These are phyloP conservation scores for Parasteatoda lunata DNA, from an alignment of 2,888 invertebrate species.

Conservation along the genomic window DNA sequence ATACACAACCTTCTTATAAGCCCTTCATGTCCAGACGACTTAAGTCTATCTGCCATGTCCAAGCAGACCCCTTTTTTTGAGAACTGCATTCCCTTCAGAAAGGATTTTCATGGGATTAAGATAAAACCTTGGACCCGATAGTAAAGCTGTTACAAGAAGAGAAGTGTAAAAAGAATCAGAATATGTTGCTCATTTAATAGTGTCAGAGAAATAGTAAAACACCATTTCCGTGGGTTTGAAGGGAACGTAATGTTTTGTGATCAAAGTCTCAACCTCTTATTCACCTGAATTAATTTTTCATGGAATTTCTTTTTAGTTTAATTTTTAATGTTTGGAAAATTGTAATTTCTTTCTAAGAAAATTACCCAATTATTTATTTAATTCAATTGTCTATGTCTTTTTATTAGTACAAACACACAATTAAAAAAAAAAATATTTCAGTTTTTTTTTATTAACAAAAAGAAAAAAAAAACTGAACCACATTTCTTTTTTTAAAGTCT, in stretches of 20 bases:
- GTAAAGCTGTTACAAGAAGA: slow-evolving; percentile 43
- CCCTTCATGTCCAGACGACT: slow-evolving; percentile 38
- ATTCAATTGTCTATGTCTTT: too few species aligned
- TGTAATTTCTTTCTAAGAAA: neutral
- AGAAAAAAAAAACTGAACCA: too few species aligned
- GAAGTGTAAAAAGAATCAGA: slow-evolving; percentile 12
- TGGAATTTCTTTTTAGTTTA: neutral
- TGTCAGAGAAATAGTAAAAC: neutral
- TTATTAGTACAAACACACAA: too few species aligned
- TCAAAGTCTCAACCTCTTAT: neutral
- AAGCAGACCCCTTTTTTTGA: slow-evolving; percentile 19
- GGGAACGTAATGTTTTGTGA: neutral
- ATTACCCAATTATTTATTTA: too few species aligned
- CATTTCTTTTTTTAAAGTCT: too few species aligned
- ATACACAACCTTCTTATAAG: slow-evolving; percentile 39
- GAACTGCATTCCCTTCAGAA: slow-evolving; percentile 41
- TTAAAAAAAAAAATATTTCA: too few species aligned
- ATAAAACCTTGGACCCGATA: slow-evolving; percentile 30
- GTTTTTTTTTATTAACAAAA: too few species aligned
- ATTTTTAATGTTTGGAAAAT: neutral
- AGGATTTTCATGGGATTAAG: slow-evolving; percentile 54
- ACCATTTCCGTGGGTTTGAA: neutral
- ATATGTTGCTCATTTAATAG: neutral
- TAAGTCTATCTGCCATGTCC: slow-evolving; percentile 32
- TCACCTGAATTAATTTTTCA: neutral